Evolutionary conservation across 1,140 invertebrate genomes (phyloP).

Genomic region (Nautilus pompilius): DNA sequence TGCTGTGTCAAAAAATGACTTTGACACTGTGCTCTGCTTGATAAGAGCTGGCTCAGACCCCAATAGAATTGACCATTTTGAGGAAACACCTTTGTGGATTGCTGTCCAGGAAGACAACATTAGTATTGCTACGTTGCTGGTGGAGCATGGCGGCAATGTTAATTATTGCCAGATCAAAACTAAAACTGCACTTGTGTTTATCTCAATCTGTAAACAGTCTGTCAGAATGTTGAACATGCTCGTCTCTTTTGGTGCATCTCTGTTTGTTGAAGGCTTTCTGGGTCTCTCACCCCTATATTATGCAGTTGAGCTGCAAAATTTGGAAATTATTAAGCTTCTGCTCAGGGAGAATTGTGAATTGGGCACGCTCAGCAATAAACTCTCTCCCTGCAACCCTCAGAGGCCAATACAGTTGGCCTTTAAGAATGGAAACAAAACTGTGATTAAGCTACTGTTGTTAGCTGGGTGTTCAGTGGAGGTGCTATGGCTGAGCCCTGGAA

Average conservation of each 20-base stretch:
- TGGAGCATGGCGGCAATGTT: conserved; percentile 18
- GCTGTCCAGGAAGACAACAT: conserved; percentile 25
- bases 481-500: conserved; percentile 9
- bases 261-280: conserved; percentile 5
- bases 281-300: conserved; percentile 11
- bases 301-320: conserved; percentile 11
- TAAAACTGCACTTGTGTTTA: conserved; percentile 11
- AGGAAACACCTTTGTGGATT: conserved; percentile 22
- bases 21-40: conserved; percentile 24
- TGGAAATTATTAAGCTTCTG: conserved; percentile 13
- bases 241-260: conserved; percentile 10
- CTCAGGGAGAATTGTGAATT: conserved; percentile 13
- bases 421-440: conserved; percentile 8
- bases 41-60: conserved; percentile 26
- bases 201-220: conserved; percentile 6
- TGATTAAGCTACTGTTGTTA: conserved; percentile 11
- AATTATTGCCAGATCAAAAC: conserved; percentile 10
- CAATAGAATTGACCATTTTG: conserved; percentile 20
- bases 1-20: conserved; percentile 29
- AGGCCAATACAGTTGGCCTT: conserved; percentile 18
- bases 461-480: conserved; percentile 13
- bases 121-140: conserved; percentile 16
- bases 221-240: conserved; percentile 9
- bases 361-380: conserved; percentile 8
- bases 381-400: conserved; percentile 4